phyloP scores from a whole-genome alignment of 2,888 invertebrate genomes.

The Aphidoletes aphidimyza region DNA sequence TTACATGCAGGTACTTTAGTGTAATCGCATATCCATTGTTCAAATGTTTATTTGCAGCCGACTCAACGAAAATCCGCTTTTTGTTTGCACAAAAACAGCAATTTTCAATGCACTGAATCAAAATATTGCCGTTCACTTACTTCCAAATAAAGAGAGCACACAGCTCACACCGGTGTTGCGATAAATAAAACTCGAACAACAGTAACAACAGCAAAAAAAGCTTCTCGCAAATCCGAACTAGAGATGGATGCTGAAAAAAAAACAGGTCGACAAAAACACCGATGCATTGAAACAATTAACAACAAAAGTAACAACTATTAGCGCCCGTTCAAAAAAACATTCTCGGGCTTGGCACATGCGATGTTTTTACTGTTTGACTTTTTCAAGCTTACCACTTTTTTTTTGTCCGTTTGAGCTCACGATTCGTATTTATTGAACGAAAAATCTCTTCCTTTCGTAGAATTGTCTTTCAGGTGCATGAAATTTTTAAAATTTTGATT shows the following conservation, averaged over 20 bases:
- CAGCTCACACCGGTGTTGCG: not conserved
- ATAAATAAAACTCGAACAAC: not conserved
- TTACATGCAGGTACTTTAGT: not conserved
- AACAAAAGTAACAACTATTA: conserved; percentile 7
- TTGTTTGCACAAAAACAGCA: not conserved
- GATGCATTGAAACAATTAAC: conserved; percentile 24
- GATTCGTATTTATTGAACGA: not conserved
- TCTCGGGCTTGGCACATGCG: not conserved
- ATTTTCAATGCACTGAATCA: not conserved
- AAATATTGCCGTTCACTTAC: not conserved
- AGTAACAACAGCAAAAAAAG: not conserved
- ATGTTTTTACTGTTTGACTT: conserved; percentile 1
- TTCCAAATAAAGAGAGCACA: too few relatives aligned
- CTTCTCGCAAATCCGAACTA: not conserved
- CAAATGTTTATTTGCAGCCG: not conserved
- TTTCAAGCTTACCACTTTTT: not conserved
- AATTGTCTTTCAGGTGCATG: not conserved
- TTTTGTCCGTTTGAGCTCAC: too few relatives aligned
- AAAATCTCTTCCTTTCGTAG: not conserved
- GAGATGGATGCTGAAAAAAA: not conserved
- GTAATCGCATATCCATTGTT: not conserved
- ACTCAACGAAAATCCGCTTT: not conserved
- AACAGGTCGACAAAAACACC: conserved; percentile 18
- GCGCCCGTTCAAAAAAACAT: not conserved
- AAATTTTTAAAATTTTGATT: conserved; percentile 37